Conservation (phyloP, 1,140 invertebrate genomes). For the Solenopsis invicta region DNA sequence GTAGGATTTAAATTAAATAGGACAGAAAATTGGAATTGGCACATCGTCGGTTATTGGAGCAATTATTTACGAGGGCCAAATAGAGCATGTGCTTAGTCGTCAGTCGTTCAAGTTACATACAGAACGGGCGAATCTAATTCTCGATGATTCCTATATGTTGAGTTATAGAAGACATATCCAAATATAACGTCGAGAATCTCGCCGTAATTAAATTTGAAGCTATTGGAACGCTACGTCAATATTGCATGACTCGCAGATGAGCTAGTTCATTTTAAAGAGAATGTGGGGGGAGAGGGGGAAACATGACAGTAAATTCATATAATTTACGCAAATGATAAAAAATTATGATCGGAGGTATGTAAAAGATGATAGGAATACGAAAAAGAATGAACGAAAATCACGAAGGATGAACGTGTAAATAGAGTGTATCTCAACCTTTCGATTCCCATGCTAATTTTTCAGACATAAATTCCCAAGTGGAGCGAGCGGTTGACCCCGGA, state of each 20-base stretch:
- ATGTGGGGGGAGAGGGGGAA: neutral
- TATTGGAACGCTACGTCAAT: neutral
- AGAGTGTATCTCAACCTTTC: neutral
- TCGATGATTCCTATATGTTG: conserved; percentile 19
- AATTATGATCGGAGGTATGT: neutral
- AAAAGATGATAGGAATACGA: neutral
- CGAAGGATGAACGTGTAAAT: neutral
- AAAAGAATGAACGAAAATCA: neutral
- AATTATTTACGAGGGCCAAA: conserved; percentile 52
- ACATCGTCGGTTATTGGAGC: neutral
- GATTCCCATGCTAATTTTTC: no score
- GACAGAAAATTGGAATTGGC: neutral
- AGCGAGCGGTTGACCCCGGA: no score
- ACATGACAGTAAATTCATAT: neutral
- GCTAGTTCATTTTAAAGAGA: neutral
- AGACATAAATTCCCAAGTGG: no score
- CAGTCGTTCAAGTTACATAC: neutral
- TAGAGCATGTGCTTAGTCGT: neutral
- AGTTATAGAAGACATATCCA: conserved; percentile 18
- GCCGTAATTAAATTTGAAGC: conserved; percentile 17
- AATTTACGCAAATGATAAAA: neutral
- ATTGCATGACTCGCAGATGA: conserved; percentile 5
- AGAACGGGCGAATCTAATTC: conserved; percentile 8
- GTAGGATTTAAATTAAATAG: conserved; percentile 23
- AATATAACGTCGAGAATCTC: conserved; percentile 31